Evolutionary conservation across 2,113 vertebrate species (phyloP), one percentile per base, ranked within the genome.

Genomic region (Sebastes fasciatus): DNA sequence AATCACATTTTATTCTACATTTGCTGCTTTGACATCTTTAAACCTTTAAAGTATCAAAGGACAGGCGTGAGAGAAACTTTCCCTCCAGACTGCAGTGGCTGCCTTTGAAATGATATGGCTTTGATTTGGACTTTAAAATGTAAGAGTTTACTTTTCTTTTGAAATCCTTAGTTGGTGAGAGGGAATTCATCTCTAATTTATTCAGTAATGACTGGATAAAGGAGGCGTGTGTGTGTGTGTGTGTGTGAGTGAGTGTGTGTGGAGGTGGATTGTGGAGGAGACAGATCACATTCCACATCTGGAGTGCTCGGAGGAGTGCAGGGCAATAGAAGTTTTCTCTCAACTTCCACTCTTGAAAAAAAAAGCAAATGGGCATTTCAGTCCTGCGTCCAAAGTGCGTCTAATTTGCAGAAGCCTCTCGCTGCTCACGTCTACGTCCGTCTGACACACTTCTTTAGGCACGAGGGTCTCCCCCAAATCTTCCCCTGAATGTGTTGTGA

Each of bases 381-480:
- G 14, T 46, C 61, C n/a, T 13, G 11, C 16, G 63, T 51, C 70
- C 61, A 62, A 77, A 68, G 49, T 71, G 83, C 68, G 46, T 79
- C 49, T 69, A 63, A 79, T 55, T 65, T 72, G 58, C 46, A 83
- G 23, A 40, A 77, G 65, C 52, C 73, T 86, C 86, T 79, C 55
- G 4, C 51, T 69, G 74, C 80, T 23, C 79, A 54, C 80, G 67
- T 80, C 86, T 84, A 86, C 90, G 86, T 62, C 61, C 45, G 91
- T 90, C 89, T 88, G 89, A 92, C 90, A 91, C 89, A 54, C 79
- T 84, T 74, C 62, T 86, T 84, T 86, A 90, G 88, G 93, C 90
- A 90, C 71, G 60, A 91, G 90, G 90, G 83, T 92, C 91, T 91
- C 93, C 93, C 93, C 79, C 46, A 86, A 91, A 87, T 77, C 76